Evolutionary conservation across 2,797 vertebrate species (phyloP).

Genomic region (Sebastolobus alascanus): DNA sequence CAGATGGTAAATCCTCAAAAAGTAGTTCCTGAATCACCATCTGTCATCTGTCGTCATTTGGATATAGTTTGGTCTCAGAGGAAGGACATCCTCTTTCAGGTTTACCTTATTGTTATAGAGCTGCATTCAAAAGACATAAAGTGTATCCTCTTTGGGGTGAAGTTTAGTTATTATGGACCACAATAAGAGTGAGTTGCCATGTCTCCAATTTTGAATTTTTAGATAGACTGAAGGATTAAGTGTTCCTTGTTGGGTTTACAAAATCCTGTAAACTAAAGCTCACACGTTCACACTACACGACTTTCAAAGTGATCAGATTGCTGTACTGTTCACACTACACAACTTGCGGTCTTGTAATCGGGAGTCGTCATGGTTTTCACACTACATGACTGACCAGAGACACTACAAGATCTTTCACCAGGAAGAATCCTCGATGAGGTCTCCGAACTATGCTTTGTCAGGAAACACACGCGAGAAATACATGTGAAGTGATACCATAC

Average conservation of each 20-base stretch:
- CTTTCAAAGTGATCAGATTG: no score
- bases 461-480: no score
- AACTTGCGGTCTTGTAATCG: no score
- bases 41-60: slow-evolving; percentile 17
- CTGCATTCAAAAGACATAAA: neutral
- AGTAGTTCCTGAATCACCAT: slow-evolving; percentile 11
- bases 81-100: slow-evolving; percentile 1
- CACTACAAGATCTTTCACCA: no score
- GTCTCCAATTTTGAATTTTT: neutral
- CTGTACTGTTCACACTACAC: no score
- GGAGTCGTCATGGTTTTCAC: no score
- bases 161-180: neutral
- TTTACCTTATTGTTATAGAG: neutral
- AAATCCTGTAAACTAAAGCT: no score
- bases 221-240: neutral
- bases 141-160: neutral
- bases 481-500: no score
- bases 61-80: neutral
- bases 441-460: no score
- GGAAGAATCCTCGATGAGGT: no score
- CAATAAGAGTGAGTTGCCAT: neutral
- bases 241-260: neutral
- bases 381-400: no score
- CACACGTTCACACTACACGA: no score
- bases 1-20: slow-evolving; percentile 6